Conservation (phyloP, 2,888 invertebrate species). For the Eugnorisma glareosa region DNA sequence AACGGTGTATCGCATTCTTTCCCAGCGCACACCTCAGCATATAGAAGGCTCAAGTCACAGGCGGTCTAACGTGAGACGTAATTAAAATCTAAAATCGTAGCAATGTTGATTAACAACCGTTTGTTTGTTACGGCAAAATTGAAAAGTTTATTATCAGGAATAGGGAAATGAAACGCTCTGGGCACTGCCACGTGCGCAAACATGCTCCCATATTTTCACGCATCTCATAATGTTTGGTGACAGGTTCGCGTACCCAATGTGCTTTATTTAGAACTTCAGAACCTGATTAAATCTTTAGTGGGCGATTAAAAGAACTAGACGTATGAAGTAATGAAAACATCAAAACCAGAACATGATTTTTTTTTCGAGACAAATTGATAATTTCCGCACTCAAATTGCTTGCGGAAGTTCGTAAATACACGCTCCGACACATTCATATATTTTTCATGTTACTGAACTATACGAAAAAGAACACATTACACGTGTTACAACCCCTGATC, state of each 20-base stretch:
- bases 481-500: background rate
- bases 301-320: background rate
- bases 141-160: conserved; percentile 70
- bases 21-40: conserved; percentile 66
- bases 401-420: conserved; percentile 21
- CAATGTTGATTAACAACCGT: conserved; percentile 70
- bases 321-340: conserved; percentile 11
- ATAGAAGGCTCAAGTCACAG: conserved; percentile 56
- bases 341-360: conserved; percentile 7
- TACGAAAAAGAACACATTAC: background rate
- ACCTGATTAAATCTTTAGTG: background rate
- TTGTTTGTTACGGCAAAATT: conserved; percentile 71
- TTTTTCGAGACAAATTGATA: conserved; percentile 18
- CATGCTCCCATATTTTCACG: conserved; percentile 47
- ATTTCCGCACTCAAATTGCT: conserved; percentile 38
- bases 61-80: conserved; percentile 63
- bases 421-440: conserved; percentile 9
- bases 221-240: conserved; percentile 24
- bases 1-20: conserved; percentile 76
- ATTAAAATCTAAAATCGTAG: conserved; percentile 71
- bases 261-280: conserved; percentile 7
- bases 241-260: conserved; percentile 12
- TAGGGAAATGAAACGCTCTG: conserved; percentile 58
- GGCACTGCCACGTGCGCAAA: conserved; percentile 65
- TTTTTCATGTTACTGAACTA: conserved; percentile 15